Evolutionary conservation across 2,888 invertebrate genomes (phyloP).

Genomic region (Busseola fusca): DNA sequence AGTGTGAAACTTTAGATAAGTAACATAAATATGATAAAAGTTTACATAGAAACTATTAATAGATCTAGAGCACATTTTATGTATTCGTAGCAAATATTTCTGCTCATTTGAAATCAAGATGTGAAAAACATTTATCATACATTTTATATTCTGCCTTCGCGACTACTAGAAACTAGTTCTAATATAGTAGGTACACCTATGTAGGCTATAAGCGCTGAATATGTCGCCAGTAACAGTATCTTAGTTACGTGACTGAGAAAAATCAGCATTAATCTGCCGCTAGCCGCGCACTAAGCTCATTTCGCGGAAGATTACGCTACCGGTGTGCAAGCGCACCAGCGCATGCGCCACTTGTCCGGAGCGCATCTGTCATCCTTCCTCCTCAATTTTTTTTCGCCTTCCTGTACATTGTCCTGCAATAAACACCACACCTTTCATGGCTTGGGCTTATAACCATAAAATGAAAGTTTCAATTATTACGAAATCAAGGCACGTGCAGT

Average conservation of each 20-base stretch:
- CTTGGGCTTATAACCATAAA: conserved; percentile 15
- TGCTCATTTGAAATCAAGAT: conserved; percentile 23
- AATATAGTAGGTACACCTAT: conserved; percentile 58
- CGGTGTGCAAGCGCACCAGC: conserved; percentile 47
- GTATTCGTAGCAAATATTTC: conserved; percentile 28
- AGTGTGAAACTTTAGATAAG: conserved; percentile 25
- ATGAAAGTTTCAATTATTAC: conserved; percentile 40
- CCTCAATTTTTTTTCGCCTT: conserved; percentile 58
- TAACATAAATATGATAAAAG: conserved; percentile 29
- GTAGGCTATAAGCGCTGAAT: conserved; percentile 51
- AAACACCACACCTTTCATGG: conserved; percentile 18
- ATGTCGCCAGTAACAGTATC: conserved; percentile 72
- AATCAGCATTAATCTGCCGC: conserved; percentile 73
- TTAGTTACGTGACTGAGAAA: conserved; percentile 79
- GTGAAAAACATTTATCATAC: conserved; percentile 21
- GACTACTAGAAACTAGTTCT: conserved; percentile 51
- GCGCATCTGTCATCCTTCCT: conserved; percentile 77
- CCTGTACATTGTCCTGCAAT: conserved; percentile 49
- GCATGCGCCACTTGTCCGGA: conserved; percentile 60
- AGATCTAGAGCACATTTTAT: conserved; percentile 26
- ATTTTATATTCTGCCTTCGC: conserved; percentile 38
- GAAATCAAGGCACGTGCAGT: conserved; percentile 39
- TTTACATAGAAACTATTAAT: neutral
- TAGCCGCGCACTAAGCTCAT: conserved; percentile 52
- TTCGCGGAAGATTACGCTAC: conserved; percentile 63